These are phyloP conservation scores for Vimba vimba DNA, from an alignment of 2,113 vertebrate genomes.

Conservation along the genomic window DNA sequence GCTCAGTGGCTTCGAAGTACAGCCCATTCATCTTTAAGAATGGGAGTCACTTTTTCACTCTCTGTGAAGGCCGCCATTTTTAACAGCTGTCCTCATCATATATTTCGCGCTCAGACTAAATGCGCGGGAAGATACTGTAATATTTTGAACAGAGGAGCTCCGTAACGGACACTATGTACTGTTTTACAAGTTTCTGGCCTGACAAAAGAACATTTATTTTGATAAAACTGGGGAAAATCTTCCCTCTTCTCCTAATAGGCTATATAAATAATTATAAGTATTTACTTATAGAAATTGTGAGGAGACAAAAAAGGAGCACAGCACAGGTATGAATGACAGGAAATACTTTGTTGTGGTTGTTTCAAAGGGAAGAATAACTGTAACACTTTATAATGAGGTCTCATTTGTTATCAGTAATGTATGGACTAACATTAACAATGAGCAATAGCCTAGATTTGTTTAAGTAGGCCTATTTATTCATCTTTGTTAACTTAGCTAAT, in stretches of 20 bases:
- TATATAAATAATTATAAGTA: no score
- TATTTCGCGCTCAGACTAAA: conserved; percentile 25
- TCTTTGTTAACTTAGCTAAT: no score
- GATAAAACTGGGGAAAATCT: not conserved
- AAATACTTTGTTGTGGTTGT: no score
- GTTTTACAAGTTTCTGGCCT: not conserved
- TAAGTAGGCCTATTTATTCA: no score
- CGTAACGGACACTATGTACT: not conserved
- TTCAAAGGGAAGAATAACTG: no score
- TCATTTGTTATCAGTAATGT: no score
- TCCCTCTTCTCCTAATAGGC: no score
- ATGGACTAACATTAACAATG: no score
- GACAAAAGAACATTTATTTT: not conserved
- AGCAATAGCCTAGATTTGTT: no score
- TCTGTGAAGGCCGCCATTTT: conserved; percentile 17
- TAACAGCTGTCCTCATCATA: conserved; percentile 18
- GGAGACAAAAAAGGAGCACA: not conserved
- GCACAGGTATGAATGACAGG: not conserved
- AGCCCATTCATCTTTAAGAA: conserved; percentile 85
- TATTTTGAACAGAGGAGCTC: not conserved
- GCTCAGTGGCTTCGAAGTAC: conserved; percentile 81
- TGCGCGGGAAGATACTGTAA: not conserved
- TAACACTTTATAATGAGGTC: no score
- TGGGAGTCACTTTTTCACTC: conserved; percentile 37
- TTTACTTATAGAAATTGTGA: no score